phyloP scores from a whole-genome alignment of 2,797 vertebrate species.

The Betta splendens region DNA sequence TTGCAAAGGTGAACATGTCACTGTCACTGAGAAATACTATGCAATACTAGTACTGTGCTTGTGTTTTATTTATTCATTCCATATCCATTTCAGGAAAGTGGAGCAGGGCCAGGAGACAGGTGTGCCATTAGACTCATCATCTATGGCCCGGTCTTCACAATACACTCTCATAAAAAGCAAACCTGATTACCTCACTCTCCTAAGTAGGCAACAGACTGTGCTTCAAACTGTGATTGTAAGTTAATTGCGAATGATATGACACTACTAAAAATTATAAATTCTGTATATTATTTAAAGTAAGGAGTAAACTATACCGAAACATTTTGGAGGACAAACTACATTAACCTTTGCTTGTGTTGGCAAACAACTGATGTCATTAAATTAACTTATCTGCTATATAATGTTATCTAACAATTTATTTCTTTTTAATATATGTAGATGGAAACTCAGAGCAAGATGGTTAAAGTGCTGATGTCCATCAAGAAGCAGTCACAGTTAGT shows the following conservation, averaged over 20 bases:
- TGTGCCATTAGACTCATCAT: constrained; percentile 58
- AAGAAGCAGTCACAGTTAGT: constrained; percentile 73
- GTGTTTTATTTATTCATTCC: constrained; percentile 17
- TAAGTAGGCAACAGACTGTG: constrained; percentile 69
- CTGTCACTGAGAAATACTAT: constrained; percentile 1
- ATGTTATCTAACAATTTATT: constrained; percentile 5
- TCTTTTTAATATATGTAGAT: constrained; percentile 63
- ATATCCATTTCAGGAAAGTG: constrained; percentile 68
- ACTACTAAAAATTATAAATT: neutral
- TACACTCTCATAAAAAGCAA: constrained; percentile 75
- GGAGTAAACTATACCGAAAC: too few relatives aligned
- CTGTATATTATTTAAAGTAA: neutral
- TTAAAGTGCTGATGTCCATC: constrained; percentile 73
- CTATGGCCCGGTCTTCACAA: constrained; percentile 76
- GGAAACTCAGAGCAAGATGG: constrained; percentile 78
- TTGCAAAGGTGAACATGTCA: constrained; percentile 71
- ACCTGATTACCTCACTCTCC: constrained; percentile 76
- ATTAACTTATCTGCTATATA: neutral
- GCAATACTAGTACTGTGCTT: neutral
- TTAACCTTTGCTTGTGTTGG: neutral
- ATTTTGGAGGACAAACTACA: neutral
- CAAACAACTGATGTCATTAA: neutral
- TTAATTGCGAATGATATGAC: constrained; percentile 20
- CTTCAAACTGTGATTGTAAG: constrained; percentile 79
- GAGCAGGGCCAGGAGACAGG: constrained; percentile 63